Evolutionary conservation across 2,888 invertebrate species (phyloP).

Genomic region (Harmothoe impar): DNA sequence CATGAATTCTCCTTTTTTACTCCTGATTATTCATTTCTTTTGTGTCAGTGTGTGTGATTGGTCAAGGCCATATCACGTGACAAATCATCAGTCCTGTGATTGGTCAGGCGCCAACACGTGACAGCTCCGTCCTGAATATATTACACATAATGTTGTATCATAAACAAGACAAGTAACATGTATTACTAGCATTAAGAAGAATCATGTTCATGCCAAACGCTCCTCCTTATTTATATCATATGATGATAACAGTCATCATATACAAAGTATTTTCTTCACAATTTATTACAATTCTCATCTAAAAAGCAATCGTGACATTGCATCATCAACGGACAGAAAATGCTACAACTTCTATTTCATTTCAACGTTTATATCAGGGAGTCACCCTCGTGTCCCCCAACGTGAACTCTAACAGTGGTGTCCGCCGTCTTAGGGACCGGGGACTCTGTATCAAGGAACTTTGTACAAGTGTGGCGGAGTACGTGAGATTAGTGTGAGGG

Average conservation of each 20-base stretch:
- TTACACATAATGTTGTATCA: neutral
- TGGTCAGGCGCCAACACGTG: neutral
- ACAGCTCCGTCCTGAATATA: constrained; percentile 46
- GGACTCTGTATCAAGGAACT: neutral
- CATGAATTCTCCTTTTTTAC: constrained; percentile 7
- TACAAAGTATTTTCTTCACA: constrained; percentile 25
- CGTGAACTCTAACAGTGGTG: too few species aligned
- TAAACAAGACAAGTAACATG: neutral
- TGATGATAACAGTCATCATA: neutral
- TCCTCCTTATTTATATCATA: neutral
- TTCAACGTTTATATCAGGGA: neutral
- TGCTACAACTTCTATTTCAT: constrained; percentile 12
- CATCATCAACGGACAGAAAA: constrained; percentile 45
- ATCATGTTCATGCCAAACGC: constrained; percentile 24
- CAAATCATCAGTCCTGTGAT: constrained; percentile 20
- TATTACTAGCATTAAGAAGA: neutral
- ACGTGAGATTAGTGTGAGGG: neutral
- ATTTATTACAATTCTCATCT: constrained; percentile 14
- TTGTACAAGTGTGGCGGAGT: neutral
- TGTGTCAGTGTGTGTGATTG: constrained; percentile 23
- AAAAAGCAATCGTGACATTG: constrained; percentile 7
- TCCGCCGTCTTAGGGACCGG: too few species aligned
- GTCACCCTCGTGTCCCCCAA: neutral
- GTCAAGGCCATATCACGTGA: neutral
- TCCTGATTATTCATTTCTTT: constrained; percentile 10